Evolutionary conservation across 35 echinoderm and acorn worm genomes (phyloP).

Genomic region (Heliocidaris tuberculata): DNA sequence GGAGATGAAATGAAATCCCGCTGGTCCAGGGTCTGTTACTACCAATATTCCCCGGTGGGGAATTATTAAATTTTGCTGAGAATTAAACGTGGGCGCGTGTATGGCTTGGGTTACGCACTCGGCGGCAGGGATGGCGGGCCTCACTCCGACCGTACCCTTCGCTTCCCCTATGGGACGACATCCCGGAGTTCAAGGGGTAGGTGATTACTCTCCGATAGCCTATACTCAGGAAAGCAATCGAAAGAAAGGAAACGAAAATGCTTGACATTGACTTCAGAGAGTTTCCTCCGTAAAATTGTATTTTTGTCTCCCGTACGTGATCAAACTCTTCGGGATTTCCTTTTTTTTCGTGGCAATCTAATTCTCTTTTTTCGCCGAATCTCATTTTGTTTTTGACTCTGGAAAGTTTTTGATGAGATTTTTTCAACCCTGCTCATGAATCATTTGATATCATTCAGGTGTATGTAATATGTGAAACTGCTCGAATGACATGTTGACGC

Average conservation of each 20-base stretch:
- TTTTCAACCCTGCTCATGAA: too few relatives aligned
- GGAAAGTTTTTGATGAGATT: too few relatives aligned
- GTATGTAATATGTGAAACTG: too few relatives aligned
- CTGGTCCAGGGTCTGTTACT: background rate
- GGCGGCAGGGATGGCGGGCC: background rate
- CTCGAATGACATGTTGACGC: too few relatives aligned
- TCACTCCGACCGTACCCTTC: background rate
- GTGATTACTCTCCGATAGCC: background rate
- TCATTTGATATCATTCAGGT: too few relatives aligned
- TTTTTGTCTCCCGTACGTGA: background rate
- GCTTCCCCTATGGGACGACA: background rate
- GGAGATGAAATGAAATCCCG: background rate
- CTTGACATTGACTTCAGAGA: background rate
- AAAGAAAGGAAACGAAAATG: background rate
- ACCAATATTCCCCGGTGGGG: background rate
- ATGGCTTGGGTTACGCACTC: background rate
- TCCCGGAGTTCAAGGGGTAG: background rate
- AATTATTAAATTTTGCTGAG: background rate
- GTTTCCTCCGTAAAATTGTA: background rate
- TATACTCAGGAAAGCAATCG: background rate
- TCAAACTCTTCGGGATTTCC: background rate
- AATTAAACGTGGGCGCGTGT: background rate
- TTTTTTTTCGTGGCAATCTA: background rate
- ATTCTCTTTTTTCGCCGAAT: too few relatives aligned
- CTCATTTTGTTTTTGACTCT: too few relatives aligned